Conservation (phyloP, 1,140 invertebrate genomes). For the Orussus abietinus region DNA sequence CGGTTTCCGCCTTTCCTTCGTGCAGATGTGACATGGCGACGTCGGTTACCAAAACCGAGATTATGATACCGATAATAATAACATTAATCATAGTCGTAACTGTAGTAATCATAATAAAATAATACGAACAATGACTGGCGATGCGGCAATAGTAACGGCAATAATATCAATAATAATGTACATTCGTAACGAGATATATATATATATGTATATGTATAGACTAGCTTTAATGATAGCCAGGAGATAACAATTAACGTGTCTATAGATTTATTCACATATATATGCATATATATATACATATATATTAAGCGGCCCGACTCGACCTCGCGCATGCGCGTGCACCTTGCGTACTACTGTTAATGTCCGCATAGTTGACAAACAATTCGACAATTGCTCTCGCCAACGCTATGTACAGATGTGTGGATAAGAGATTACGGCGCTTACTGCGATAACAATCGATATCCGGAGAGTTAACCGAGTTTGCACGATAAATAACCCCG, state of each 20-base stretch:
- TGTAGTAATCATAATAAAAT: slow-evolving; percentile 26
- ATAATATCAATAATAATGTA: slow-evolving; percentile 18
- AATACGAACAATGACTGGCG: too few relatives aligned
- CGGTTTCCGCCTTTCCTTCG: slow-evolving; percentile 14
- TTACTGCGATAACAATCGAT: too few relatives aligned
- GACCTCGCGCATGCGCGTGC: background rate
- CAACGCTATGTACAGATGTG: too few relatives aligned
- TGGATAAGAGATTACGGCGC: too few relatives aligned
- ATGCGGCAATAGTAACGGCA: too few relatives aligned
- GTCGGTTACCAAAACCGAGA: too few relatives aligned
- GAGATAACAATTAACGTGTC: slow-evolving; percentile 45
- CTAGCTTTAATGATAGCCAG: slow-evolving; percentile 33
- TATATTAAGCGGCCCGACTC: background rate
- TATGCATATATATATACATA: slow-evolving; percentile 17
- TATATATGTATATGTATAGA: too few relatives aligned
- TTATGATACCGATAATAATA: slow-evolving; percentile 25
- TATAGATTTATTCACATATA: slow-evolving; percentile 23
- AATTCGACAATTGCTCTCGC: too few relatives aligned
- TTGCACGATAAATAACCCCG: too few relatives aligned
- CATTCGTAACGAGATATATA: slow-evolving; percentile 39
- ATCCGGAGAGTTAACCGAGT: too few relatives aligned
- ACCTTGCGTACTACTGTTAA: background rate
- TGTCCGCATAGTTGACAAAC: too few relatives aligned
- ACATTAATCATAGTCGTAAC: slow-evolving; percentile 23
- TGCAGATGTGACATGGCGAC: too few relatives aligned